These are phyloP conservation scores for Riparia riparia DNA, from an alignment of 2,113 vertebrate species.

Conservation along the genomic window DNA sequence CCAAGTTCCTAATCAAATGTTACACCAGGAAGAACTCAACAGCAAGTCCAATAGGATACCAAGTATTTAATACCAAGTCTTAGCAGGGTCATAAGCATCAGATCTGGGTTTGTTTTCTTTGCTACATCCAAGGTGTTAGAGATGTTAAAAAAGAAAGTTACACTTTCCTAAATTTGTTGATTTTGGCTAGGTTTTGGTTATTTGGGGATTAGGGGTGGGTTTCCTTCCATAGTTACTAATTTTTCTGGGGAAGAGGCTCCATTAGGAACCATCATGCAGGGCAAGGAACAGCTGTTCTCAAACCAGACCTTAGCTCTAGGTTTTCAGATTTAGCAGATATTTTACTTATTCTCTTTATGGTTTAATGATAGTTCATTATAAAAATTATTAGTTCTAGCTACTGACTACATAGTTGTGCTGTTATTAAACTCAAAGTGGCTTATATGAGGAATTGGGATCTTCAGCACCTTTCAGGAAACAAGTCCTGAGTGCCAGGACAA, in stretches of 20 bases:
- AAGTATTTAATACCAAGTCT: not conserved
- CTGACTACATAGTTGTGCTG: not conserved
- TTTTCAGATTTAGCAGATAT: not conserved
- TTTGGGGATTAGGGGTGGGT: fast-evolving
- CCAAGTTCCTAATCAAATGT: not conserved
- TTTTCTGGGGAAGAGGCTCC: not conserved
- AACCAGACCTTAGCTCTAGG: not conserved
- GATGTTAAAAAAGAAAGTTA: not conserved
- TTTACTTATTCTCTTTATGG: not conserved
- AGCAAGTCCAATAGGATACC: not conserved
- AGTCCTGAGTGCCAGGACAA: not conserved
- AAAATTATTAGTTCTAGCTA: not conserved
- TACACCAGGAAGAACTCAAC: not conserved
- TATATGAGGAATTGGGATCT: not conserved
- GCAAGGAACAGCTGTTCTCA: not conserved
- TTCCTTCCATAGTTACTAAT: not conserved
- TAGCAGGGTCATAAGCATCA: not conserved
- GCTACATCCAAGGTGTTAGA: not conserved
- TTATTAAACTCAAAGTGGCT: not conserved
- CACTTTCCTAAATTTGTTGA: not conserved
- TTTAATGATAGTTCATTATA: not conserved
- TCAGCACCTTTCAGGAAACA: not conserved
- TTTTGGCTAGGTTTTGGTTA: not conserved
- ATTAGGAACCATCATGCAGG: not conserved
- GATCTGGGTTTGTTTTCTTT: not conserved